Conservation (phyloP, 35 echinoderm and acorn worm genomes). For the Diadema setosum region DNA sequence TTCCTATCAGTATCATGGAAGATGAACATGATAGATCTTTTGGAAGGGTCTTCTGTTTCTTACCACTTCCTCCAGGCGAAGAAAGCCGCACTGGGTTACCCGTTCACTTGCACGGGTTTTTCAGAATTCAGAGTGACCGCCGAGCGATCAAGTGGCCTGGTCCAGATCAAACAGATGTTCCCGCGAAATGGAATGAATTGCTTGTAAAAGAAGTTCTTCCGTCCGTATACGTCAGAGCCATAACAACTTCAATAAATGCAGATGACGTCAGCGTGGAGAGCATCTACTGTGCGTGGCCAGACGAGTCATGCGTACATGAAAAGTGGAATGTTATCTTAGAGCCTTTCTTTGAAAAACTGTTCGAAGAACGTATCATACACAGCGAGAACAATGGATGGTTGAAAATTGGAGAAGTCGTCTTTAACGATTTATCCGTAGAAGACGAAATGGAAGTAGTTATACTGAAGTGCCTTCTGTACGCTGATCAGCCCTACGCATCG, state of each 20-base stretch:
- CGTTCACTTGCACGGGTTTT: constrained; percentile 86
- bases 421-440: neutral
- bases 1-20: neutral
- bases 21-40: neutral
- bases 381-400: neutral
- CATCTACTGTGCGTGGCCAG: neutral
- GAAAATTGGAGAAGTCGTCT: neutral
- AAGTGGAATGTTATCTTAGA: neutral
- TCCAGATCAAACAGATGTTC: constrained; percentile 55
- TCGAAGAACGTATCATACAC: neutral
- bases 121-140: constrained; percentile 73
- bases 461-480: neutral
- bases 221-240: constrained; percentile 24
- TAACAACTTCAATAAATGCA: neutral
- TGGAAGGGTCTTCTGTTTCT: constrained; percentile 83
- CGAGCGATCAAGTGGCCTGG: constrained; percentile 73
- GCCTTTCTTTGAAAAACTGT: neutral
- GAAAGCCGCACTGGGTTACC: constrained; percentile 59
- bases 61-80: constrained; percentile 67
- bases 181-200: constrained; percentile 73
- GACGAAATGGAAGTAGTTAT: neutral
- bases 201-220: constrained; percentile 68
- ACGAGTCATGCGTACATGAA: neutral
- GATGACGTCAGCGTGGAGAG: neutral
- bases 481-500: neutral